Percentiles rank a stretch among this genome's conserved stretches.
Evolutionary conservation across 2,888 invertebrate species (phyloP).

Genomic region (Reticulitermes lucifugus): DNA sequence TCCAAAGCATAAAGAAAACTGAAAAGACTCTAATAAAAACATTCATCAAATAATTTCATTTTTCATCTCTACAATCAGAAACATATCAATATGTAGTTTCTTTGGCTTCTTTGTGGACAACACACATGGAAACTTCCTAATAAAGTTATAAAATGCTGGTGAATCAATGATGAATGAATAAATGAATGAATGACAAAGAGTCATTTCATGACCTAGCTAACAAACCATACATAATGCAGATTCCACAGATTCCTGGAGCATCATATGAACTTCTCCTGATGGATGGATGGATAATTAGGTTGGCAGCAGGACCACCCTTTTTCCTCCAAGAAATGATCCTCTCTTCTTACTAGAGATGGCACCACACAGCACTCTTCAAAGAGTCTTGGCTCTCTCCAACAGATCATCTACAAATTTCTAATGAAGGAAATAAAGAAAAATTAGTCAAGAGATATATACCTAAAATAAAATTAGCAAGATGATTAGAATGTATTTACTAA

Average conservation of each 20-base stretch:
- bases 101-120: conserved; percentile 2
- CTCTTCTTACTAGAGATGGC: conserved; percentile 42
- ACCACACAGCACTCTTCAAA: conserved; percentile 67
- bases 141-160: conserved; percentile 25
- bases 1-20: conserved; percentile 1
- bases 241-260: conserved; percentile 22
- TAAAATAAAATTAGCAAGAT: background rate
- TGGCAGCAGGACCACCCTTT: conserved; percentile 32
- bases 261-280: conserved; percentile 29
- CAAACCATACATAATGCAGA: conserved; percentile 38
- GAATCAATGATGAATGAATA: background rate
- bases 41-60: background rate
- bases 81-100: background rate
- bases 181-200: background rate
- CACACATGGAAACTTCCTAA: conserved; percentile 30
- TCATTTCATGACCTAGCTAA: conserved; percentile 40
- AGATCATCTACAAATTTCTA: conserved; percentile 92
- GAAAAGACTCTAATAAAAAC: background rate
- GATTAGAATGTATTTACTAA: too few relatives aligned
- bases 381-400: conserved; percentile 89
- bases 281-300: conserved; percentile 20
- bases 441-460: background rate
- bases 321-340: conserved; percentile 30
- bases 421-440: conserved; percentile 63
- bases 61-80: background rate